These are phyloP conservation scores for roundworm (Caenorhabditis elegans) DNA, from an alignment of 1,140 invertebrate genomes.

Conservation along the genomic window WBcel235 BX284602.5:11526001-11526500, in stretches of 20 bases:
- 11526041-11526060: not conserved
- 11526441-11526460: not conserved
- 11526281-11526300: conserved; percentile 52
- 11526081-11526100: not conserved
- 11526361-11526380: conserved; percentile 46
- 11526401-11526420: conserved; percentile 49
- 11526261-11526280: conserved; percentile 40
- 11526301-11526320: conserved; percentile 47
- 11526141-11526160: not conserved
- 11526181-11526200: not conserved
- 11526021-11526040: not conserved
- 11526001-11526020: not conserved
- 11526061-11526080: not conserved
- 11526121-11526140: not conserved
- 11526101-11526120: not conserved
- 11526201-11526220: conserved; percentile 58
- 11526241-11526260: conserved; percentile 45
- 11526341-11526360: conserved; percentile 48
- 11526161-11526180: conserved; percentile 5
- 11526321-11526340: conserved; percentile 50
- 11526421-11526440: conserved; percentile 28
- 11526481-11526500: not conserved
- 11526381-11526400: conserved; percentile 50
- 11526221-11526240: conserved; percentile 51
- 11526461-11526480: not conserved